Conservation (phyloP, 2,888 invertebrate species). For the Aspidiotus destructor region DNA sequence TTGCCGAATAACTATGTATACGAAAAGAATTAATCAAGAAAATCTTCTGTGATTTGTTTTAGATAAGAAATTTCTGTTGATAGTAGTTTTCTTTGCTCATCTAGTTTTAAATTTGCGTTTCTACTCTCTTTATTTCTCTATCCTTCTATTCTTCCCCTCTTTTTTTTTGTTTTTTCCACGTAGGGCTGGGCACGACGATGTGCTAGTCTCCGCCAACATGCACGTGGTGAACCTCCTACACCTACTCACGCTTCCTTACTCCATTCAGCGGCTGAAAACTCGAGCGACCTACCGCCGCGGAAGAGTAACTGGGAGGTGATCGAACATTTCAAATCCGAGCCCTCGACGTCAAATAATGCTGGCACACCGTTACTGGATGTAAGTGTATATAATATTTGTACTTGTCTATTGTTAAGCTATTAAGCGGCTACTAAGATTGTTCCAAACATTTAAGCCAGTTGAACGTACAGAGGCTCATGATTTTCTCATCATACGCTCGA, state of each 20-base stretch:
- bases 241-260: constrained; percentile 44
- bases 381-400: constrained; percentile 21
- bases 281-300: constrained; percentile 47
- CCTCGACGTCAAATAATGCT: constrained; percentile 16
- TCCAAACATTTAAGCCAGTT: too few relatives aligned
- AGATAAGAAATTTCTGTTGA: too few relatives aligned
- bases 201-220: constrained; percentile 46
- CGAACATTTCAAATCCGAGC: constrained; percentile 59
- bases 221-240: constrained; percentile 40
- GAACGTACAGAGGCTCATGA: too few relatives aligned
- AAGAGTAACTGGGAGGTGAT: constrained; percentile 88
- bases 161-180: constrained; percentile 14
- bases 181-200: constrained; percentile 36
- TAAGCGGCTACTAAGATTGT: too few relatives aligned
- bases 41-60: too few relatives aligned
- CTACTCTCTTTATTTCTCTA: too few relatives aligned
- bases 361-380: constrained; percentile 25
- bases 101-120: too few relatives aligned
- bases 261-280: constrained; percentile 42
- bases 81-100: too few relatives aligned
- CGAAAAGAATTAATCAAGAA: too few relatives aligned
- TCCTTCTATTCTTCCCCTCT: neutral
- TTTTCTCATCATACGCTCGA: too few relatives aligned
- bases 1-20: too few relatives aligned
- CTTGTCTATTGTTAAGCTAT: neutral